phyloP scores from a whole-genome alignment of 2,797 vertebrate genomes.

The Rhodeus uyekii region DNA sequence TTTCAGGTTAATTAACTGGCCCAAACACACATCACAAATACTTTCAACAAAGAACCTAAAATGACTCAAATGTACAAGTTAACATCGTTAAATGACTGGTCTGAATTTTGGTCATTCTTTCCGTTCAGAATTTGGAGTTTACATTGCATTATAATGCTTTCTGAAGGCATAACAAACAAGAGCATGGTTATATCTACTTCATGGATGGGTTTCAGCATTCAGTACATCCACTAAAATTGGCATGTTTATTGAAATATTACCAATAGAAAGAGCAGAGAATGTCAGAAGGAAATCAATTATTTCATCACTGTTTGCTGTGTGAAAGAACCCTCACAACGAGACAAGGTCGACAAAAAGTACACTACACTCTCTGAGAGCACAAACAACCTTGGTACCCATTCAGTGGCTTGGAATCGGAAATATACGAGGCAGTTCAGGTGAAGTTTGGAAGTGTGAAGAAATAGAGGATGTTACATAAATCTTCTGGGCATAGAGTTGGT shows the following conservation, averaged over 20 bases:
- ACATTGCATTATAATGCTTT: too few species aligned
- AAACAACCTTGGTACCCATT: conserved; percentile 4
- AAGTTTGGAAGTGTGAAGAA: neutral
- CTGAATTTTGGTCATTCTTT: neutral
- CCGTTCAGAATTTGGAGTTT: too few species aligned
- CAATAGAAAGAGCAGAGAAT: conserved; percentile 3
- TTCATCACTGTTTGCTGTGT: neutral
- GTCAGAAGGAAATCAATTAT: neutral
- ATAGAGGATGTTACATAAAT: conserved; percentile 18
- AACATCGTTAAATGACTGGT: neutral
- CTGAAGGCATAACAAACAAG: too few species aligned
- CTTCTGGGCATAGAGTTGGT: neutral
- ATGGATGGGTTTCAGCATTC: neutral
- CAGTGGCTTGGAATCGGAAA: neutral
- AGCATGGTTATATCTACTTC: too few species aligned
- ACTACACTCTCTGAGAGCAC: neutral
- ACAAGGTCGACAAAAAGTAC: conserved; percentile 1
- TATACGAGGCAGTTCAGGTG: neutral
- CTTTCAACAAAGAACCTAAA: neutral
- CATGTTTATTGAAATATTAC: neutral
- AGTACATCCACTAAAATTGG: neutral
- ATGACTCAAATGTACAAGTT: neutral
- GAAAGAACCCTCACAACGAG: neutral
- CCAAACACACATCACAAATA: neutral
- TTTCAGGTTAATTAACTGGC: neutral